Evolutionary conservation across 2,113 vertebrate genomes (phyloP).

Genomic region (Lasiurus cinereus): DNA sequence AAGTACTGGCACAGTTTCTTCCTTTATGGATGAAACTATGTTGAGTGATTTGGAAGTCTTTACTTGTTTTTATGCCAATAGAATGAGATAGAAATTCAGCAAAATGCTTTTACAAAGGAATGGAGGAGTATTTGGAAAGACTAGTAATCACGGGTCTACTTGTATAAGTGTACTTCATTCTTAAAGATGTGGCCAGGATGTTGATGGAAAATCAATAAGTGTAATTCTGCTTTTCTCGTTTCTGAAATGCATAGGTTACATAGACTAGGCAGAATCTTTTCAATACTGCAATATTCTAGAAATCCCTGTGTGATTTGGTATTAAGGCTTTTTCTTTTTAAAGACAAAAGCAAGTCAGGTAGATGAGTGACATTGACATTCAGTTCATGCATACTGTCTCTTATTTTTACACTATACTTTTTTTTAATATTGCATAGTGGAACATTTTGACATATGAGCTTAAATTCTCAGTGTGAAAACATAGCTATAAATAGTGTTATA

Average conservation of each 20-base stretch:
- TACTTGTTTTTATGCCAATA: constrained; percentile 50
- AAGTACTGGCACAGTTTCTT: not conserved
- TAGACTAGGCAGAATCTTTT: not conserved
- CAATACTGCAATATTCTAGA: not conserved
- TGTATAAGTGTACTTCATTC: not conserved
- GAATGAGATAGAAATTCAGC: constrained; percentile 54
- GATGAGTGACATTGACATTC: constrained; percentile 47
- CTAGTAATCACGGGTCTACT: not conserved
- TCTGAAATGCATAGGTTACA: not conserved
- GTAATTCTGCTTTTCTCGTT: not conserved
- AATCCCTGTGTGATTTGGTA: not conserved
- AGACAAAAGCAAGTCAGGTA: constrained; percentile 69
- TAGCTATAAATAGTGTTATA: not conserved
- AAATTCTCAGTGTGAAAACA: constrained; percentile 50
- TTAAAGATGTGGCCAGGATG: not conserved
- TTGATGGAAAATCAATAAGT: not conserved
- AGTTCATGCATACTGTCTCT: constrained; percentile 46
- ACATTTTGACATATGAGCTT: constrained; percentile 59
- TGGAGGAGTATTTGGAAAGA: not conserved
- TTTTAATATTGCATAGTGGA: constrained; percentile 53
- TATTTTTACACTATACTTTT: constrained; percentile 53
- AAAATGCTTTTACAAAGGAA: constrained; percentile 41
- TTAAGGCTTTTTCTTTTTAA: constrained; percentile 61
- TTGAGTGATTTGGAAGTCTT: constrained; percentile 8
- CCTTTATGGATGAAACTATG: not conserved